Conservation (phyloP, 2,113 vertebrate species). For the Sceloporus undulatus region DNA sequence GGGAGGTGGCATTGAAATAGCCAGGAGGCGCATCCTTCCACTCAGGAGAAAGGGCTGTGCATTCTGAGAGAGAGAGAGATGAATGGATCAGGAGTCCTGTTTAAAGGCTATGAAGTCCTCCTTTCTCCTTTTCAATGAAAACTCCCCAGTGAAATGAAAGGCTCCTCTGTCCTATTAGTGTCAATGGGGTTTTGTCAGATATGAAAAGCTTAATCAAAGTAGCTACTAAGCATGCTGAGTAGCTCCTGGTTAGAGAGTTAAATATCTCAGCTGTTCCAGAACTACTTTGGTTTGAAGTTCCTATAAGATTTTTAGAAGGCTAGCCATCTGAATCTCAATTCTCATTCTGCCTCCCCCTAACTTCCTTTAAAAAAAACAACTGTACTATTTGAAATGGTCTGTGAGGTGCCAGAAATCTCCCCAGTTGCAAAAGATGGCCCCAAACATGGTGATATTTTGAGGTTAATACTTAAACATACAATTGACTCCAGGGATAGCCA, state of each 20-base stretch:
- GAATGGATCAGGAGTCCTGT: slow-evolving; percentile 77
- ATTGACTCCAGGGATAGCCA: slow-evolving; percentile 35
- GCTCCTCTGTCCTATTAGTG: slow-evolving; percentile 81
- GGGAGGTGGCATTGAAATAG: slow-evolving; percentile 51
- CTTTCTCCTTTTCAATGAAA: slow-evolving; percentile 80
- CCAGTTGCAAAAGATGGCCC: not conserved
- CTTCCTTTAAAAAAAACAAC: slow-evolving; percentile 42
- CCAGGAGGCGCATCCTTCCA: slow-evolving; percentile 67
- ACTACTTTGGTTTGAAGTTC: slow-evolving; percentile 74
- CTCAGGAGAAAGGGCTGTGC: slow-evolving; percentile 66
- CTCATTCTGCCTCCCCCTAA: not conserved
- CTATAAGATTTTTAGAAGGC: slow-evolving; percentile 52
- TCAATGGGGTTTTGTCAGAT: slow-evolving; percentile 80
- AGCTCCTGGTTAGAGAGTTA: slow-evolving; percentile 73
- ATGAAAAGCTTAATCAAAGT: slow-evolving; percentile 77
- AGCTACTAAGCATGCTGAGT: slow-evolving; percentile 75
- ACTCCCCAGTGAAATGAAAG: slow-evolving; percentile 79
- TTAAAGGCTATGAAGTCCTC: slow-evolving; percentile 76
- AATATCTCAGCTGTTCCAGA: slow-evolving; percentile 73
- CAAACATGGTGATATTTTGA: not conserved
- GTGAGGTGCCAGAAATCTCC: slow-evolving; percentile 4
- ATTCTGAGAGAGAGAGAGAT: slow-evolving; percentile 72
- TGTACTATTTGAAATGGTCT: slow-evolving; percentile 7
- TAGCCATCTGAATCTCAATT: slow-evolving; percentile 48
- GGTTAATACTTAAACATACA: slow-evolving; percentile 15